These are phyloP conservation scores for Gasterosteus nipponicus DNA, from an alignment of 2,113 vertebrate species.

Conservation along the genomic window DNA sequence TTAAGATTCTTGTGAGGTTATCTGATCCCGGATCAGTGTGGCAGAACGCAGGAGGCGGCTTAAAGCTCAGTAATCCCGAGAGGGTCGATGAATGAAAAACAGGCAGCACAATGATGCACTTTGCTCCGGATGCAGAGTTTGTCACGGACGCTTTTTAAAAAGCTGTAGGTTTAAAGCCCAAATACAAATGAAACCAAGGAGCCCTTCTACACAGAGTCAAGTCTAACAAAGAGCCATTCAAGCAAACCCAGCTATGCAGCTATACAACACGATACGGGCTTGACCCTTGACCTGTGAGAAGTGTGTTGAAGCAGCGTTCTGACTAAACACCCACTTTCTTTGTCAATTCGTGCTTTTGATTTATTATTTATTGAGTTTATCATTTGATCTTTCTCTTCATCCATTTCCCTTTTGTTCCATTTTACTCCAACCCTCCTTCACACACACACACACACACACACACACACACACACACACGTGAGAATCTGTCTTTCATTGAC, in stretches of 20 bases:
- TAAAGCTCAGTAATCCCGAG: slow-evolving; percentile 52
- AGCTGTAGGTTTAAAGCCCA: background rate
- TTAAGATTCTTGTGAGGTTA: slow-evolving; percentile 40
- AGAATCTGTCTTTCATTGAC: background rate
- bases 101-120: slow-evolving; percentile 38
- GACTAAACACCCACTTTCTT: slow-evolving; percentile 29
- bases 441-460: background rate
- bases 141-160: slow-evolving; percentile 13
- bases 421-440: background rate
- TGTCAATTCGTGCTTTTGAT: slow-evolving; percentile 20
- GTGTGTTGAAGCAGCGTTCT: slow-evolving; percentile 23
- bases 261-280: slow-evolving; percentile 1
- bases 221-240: slow-evolving; percentile 42
- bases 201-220: background rate
- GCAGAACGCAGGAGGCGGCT: slow-evolving; percentile 29
- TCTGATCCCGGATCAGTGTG: slow-evolving; percentile 37
- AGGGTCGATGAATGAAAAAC: slow-evolving; percentile 51
- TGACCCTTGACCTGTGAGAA: slow-evolving; percentile 47
- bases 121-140: slow-evolving; percentile 20
- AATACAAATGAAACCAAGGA: slow-evolving; percentile 12
- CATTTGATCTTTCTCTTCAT: slow-evolving; percentile 43
- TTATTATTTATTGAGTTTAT: slow-evolving; percentile 22
- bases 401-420: slow-evolving; percentile 15
- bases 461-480: background rate
- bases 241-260: slow-evolving; percentile 37